Evolutionary conservation across 2,113 vertebrate genomes (phyloP), one percentile per base, ranked within the genome.

Genomic region (Trichechus manatus): DNA sequence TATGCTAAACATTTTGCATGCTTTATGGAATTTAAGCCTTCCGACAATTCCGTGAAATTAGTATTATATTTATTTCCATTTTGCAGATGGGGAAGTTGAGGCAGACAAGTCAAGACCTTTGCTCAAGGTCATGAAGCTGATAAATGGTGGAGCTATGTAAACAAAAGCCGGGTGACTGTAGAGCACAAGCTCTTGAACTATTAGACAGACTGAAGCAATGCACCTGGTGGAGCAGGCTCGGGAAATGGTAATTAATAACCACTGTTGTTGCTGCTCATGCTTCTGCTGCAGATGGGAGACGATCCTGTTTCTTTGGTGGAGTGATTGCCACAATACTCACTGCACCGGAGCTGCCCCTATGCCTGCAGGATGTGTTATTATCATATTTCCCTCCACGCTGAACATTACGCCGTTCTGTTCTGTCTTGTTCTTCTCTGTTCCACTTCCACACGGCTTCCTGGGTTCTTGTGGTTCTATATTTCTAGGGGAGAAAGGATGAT

Each of bases 11-110:
- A 33, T 95, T 92, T 74, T 63, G 27, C 42, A 20, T 56, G 39
- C 6, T 66, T 53, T 47, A 47, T 86, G 23, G 42, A 59, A 68
- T 27, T 85, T 66, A 83, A 53, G 50, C 25, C 59, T 64, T 25
- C 44, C 23, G 64, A 50, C 3, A 50, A 22, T n/a, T 95, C 75
- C 84, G 39, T 59, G 92, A 70, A 6, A 19, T 79, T 70, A 7
- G 7, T 39, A 3, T 56, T 79, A 75, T 91, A 56, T 83, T 95
- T 81, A 64, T 92, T 88, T 89, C 66, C 6, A n/a, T 79, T 95
- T 95, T 89, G 29, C 10, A 53, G 19, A 75, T 89, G 27, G 74
- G 11, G 8, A 91, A 91, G 85, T 31, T 36, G 91, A 95, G 47
- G 33, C 42, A 83, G 50, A 78, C 53, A 91, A 94, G 39, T 86